Conservation (phyloP, 1,140 invertebrate species). For the Hyles euphorbiae region DNA sequence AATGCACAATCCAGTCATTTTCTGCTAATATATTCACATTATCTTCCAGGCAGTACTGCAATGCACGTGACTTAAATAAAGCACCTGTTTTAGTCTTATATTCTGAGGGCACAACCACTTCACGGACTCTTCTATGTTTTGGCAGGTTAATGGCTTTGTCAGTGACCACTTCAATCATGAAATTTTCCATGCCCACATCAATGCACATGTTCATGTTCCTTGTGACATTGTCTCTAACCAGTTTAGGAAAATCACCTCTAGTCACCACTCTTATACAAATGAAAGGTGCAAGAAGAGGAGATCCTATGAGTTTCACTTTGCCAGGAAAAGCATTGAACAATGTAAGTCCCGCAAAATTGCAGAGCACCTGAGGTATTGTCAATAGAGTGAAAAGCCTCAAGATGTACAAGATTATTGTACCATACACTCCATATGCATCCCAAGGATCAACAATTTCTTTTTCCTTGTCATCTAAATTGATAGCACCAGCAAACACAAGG, state of each 20-base stretch:
- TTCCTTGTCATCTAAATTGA: constrained; percentile 80
- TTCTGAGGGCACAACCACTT: constrained; percentile 90
- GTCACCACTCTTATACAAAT: constrained; percentile 97
- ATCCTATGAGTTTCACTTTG: constrained; percentile 92
- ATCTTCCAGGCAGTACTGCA: constrained; percentile 97
- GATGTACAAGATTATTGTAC: constrained; percentile 85
- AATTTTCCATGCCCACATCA: constrained; percentile 95
- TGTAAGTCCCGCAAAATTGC: constrained; percentile 93
- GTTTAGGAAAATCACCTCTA: constrained; percentile 93
- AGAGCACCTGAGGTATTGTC: constrained; percentile 91
- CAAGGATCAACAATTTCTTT: constrained; percentile 85
- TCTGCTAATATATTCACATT: constrained; percentile 91
- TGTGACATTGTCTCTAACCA: constrained; percentile 92
- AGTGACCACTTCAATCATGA: constrained; percentile 97
- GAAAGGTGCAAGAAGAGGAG: constrained; percentile 94
- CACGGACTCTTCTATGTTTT: constrained; percentile 83
- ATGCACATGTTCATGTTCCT: constrained; percentile 93
- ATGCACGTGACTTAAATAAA: constrained; percentile 94
- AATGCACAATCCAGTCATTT: constrained; percentile 97
- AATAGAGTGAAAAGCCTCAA: constrained; percentile 89
- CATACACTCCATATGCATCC: constrained; percentile 85
- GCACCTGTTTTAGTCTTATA: constrained; percentile 94
- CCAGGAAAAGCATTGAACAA: constrained; percentile 97
- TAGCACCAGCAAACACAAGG: constrained; percentile 86
- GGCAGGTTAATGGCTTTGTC: constrained; percentile 90